Conservation (phyloP, 1,140 invertebrate species). For the Penaeus indicus region DNA sequence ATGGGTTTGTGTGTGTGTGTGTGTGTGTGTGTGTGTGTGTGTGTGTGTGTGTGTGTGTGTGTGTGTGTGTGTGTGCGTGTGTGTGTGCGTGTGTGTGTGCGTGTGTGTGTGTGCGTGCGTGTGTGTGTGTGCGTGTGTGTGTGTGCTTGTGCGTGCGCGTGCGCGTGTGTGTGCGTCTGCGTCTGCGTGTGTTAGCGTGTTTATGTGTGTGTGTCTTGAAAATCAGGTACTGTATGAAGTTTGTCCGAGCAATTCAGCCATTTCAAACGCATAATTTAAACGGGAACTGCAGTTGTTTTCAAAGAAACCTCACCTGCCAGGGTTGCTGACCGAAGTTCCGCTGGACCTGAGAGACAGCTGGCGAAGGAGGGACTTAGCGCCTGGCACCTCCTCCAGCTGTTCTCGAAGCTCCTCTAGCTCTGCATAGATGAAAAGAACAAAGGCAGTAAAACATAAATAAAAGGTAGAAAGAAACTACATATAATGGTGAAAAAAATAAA, state of each 20-base stretch:
- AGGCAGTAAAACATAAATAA: neutral
- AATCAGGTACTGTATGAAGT: too few relatives aligned
- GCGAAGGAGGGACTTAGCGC: neutral
- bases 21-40: neutral
- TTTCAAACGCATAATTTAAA: too few relatives aligned
- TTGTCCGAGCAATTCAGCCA: too few relatives aligned
- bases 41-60: neutral
- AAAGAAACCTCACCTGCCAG: conserved; percentile 1
- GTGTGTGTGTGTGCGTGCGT: neutral
- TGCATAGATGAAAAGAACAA: neutral
- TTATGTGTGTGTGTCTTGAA: too few relatives aligned
- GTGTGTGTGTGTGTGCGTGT: neutral
- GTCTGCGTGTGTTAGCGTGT: too few relatives aligned
- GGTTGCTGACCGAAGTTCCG: neutral
- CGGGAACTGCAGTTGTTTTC: neutral
- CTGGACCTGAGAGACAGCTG: conserved; percentile 13
- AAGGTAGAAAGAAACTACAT: too few relatives aligned
- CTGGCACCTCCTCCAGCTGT: conserved; percentile 11
- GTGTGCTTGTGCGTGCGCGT: neutral
- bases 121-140: neutral
- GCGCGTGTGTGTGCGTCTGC: too few relatives aligned
- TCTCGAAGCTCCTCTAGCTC: conserved; percentile 37
- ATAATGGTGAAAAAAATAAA: too few relatives aligned
- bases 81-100: neutral
- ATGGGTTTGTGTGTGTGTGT: too few relatives aligned